A percentile compares a stretch with the other conserved stretches of the same genome.
These are phyloP conservation scores for Bellardia bayeri DNA, from an alignment of 2,888 invertebrate genomes.

Conservation along the genomic window DNA sequence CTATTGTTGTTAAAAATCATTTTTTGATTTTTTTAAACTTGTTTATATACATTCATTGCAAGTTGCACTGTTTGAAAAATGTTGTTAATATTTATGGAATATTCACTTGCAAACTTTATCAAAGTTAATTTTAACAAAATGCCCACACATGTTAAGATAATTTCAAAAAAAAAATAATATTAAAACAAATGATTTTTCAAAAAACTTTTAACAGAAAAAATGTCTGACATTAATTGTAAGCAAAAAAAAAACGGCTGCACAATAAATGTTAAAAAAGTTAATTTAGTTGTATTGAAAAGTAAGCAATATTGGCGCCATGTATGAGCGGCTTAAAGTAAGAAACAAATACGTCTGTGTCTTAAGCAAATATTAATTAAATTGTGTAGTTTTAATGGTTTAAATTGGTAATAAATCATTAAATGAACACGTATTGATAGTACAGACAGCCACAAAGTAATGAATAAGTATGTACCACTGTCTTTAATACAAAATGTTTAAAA, in stretches of 20 bases:
- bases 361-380: slow-evolving; percentile 56
- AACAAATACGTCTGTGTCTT: slow-evolving; percentile 22
- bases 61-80: background rate
- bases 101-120: slow-evolving; percentile 32
- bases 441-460: background rate
- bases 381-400: slow-evolving; percentile 15
- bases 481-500: no score
- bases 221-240: slow-evolving; percentile 38
- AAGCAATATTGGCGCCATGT: slow-evolving; percentile 46
- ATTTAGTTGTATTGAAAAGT: slow-evolving; percentile 14
- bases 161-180: background rate
- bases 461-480: no score
- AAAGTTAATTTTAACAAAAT: slow-evolving; percentile 55
- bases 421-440: background rate
- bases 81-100: slow-evolving; percentile 38
- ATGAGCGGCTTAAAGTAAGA: slow-evolving; percentile 5
- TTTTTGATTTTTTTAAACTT: background rate
- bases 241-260: background rate
- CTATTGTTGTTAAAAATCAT: slow-evolving; percentile 37
- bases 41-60: background rate
- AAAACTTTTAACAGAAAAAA: slow-evolving; percentile 1
- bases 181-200: slow-evolving; percentile 5
- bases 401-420: slow-evolving; percentile 22
- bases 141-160: slow-evolving; percentile 57
- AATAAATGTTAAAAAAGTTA: slow-evolving; percentile 33